Evolutionary conservation across 2,888 invertebrate species (phyloP), one percentile per base, ranked within the genome.

Genomic region (Asteroscopus sphinx): DNA sequence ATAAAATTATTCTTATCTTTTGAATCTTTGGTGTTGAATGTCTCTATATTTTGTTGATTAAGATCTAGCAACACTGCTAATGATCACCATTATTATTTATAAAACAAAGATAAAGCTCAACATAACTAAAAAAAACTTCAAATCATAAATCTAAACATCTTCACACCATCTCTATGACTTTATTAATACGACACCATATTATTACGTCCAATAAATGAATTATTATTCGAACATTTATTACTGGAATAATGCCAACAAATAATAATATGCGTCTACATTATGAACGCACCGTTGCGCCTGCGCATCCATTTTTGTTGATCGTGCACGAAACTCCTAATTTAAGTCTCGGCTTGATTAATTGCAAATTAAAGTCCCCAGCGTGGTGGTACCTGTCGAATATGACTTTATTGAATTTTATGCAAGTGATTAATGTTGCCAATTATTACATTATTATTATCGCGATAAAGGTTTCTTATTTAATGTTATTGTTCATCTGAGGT

Each of bases 381-480:
- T 82, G 89, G 90, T 86, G 91, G 91, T 90, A 80, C 86, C 79
- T 79, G 82, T 86, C 84, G 83, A 82, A 84, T 93, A 93, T 89
- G 89, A 92, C 93, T 93, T 94, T 93, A 93, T 94, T 94, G 92
- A 94, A 93, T 94, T 92, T 93, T 91, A 89, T 88, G 85, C 62
- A 76, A 68, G 80, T 90, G 92, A 93, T 93, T 93, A 91, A 93
- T 92, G 88, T 68, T 73, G 77, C 76, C 85, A 79, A 88, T 88
- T 83, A 85, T 85, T 82, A 89, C 92, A 91, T 91, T 91, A 91
- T 92, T 90, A 86, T 88, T 81, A 81, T 68, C 59, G 48, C 81
- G 79, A 82, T 87, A 85, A 85, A 81, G 76, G 65, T 65, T 66
- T 54, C 37, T 67, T 67, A 68, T 68, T 76, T 63, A 68, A 62